phyloP scores from a whole-genome alignment of 2,888 invertebrate species.

The Trichacis sp. region DNA sequence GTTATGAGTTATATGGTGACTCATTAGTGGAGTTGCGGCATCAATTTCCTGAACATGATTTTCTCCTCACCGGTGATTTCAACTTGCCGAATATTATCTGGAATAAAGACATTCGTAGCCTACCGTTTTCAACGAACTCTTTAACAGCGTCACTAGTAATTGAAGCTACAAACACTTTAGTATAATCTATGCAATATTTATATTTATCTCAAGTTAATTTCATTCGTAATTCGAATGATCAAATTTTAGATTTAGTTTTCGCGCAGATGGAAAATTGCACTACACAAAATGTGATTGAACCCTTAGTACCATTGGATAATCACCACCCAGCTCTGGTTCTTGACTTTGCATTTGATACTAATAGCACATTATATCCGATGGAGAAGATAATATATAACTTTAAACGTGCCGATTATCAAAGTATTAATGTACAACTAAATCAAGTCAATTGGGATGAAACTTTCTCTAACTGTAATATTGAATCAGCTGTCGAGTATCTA shows the following conservation, averaged over 20 bases:
- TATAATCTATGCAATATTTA: neutral
- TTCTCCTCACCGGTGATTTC: neutral
- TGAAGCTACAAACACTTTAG: neutral
- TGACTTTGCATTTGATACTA: neutral
- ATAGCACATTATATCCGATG: neutral
- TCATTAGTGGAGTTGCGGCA: neutral
- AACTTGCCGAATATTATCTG: neutral
- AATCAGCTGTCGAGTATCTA: neutral
- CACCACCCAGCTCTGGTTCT: neutral
- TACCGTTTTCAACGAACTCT: neutral
- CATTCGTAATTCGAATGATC: neutral
- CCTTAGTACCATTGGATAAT: neutral
- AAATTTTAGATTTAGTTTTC: neutral
- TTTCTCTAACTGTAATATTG: neutral
- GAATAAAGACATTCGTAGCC: neutral
- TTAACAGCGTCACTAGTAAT: neutral
- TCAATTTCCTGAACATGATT: neutral
- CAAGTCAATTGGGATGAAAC: neutral
- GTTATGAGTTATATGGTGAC: neutral
- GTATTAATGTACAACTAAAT: neutral
- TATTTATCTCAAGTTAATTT: constrained; percentile 5
- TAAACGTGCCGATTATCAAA: neutral
- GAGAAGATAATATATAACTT: neutral
- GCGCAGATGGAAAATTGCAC: neutral
- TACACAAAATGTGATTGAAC: neutral